A percentile compares a stretch with the other conserved stretches of the same genome.
Evolutionary conservation across 2,797 vertebrate species (phyloP).

Genomic region (Sebastes trivittatus): DNA sequence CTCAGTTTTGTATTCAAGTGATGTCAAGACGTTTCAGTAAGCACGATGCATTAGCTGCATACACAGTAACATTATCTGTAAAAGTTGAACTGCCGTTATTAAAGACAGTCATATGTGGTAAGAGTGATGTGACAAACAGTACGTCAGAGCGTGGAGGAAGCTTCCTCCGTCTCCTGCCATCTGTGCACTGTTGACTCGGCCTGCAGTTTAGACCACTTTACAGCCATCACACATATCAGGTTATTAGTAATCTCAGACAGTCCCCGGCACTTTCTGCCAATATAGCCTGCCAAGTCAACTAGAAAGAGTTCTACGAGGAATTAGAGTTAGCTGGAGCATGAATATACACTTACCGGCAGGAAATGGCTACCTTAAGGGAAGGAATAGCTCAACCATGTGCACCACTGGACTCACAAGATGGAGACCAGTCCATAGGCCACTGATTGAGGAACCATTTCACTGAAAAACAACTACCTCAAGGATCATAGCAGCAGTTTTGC

Average conservation of each 20-base stretch:
- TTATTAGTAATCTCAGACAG: conserved; percentile 2
- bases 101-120: neutral
- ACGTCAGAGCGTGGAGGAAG: neutral
- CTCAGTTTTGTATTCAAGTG: neutral
- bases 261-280: neutral
- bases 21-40: neutral
- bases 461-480: neutral
- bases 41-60: neutral
- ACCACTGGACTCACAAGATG: neutral
- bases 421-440: neutral
- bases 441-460: neutral
- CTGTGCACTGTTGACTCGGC: conserved; percentile 54
- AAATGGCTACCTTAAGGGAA: neutral
- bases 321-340: neutral
- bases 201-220: conserved; percentile 26
- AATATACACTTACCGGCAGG: neutral
- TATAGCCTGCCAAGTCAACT: neutral
- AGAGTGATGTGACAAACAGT: conserved; percentile 15
- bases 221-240: conserved; percentile 7
- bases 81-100: neutral
- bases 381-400: neutral
- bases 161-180: conserved; percentile 12
- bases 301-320: neutral
- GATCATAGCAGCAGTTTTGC: neutral
- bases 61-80: neutral